phyloP scores from a whole-genome alignment of 2,797 vertebrate species.

The Masticophis lateralis region DNA sequence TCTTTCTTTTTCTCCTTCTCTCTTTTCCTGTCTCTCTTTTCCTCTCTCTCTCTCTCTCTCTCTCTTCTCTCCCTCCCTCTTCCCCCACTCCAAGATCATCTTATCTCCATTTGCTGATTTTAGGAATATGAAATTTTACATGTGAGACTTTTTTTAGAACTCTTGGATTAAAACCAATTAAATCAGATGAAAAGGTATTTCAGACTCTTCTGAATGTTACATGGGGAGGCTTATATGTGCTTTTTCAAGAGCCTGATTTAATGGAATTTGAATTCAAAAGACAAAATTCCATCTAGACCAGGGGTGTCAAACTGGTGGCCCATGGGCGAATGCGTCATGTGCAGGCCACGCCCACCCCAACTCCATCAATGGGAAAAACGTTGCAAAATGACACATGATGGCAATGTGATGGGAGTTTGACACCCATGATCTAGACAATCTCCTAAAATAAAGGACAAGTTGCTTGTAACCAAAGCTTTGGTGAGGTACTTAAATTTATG shows the following conservation, averaged over 20 bases:
- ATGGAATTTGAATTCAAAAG: background rate
- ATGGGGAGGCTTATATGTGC: background rate
- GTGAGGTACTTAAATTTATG: background rate
- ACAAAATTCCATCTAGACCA: background rate
- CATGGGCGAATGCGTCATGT: background rate
- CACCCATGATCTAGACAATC: background rate
- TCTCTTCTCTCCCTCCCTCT: background rate
- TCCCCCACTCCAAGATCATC: background rate
- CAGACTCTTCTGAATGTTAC: background rate
- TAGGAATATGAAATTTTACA: background rate
- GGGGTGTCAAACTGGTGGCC: background rate
- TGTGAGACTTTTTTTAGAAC: background rate
- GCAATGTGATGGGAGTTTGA: background rate
- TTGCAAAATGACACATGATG: fast-evolving
- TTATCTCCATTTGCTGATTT: background rate
- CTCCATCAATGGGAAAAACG: background rate
- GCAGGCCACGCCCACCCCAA: background rate
- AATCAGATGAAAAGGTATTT: background rate
- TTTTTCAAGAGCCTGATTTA: background rate
- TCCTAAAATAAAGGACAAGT: background rate
- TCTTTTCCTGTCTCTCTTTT: background rate
- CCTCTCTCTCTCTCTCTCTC: too few species aligned
- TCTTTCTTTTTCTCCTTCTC: too few species aligned
- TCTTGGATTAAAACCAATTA: background rate
- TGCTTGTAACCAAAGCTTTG: background rate